A percentile compares a stretch with the other conserved stretches of the same genome.
These are phyloP conservation scores for Emesis furor DNA, from an alignment of 2,888 invertebrate genomes.

Conservation along the genomic window DNA sequence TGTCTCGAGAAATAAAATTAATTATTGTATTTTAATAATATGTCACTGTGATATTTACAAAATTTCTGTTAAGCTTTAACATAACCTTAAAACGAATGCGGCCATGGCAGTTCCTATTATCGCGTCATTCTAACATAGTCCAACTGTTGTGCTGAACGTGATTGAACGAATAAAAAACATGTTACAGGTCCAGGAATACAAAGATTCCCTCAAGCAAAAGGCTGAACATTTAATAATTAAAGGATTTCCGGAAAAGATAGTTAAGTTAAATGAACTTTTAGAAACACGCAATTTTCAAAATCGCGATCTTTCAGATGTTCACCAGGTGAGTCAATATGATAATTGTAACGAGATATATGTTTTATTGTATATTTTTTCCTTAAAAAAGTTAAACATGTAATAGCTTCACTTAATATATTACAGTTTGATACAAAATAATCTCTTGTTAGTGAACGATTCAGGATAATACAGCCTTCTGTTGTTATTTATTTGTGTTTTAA, in stretches of 20 bases:
- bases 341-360: not conserved
- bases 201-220: conserved; percentile 97
- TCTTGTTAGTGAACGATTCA: no score
- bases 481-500: no score
- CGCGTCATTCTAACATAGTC: conserved; percentile 22
- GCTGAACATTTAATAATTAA: conserved; percentile 97
- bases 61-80: conserved; percentile 20
- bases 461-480: no score
- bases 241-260: conserved; percentile 98
- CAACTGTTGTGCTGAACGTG: conserved; percentile 21
- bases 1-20: no score
- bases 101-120: conserved; percentile 29
- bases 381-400: not conserved
- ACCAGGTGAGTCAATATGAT: conserved; percentile 90
- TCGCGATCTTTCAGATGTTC: conserved; percentile 95
- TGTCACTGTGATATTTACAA: not conserved
- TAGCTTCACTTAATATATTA: no score
- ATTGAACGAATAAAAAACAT: conserved; percentile 31
- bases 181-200: conserved; percentile 97
- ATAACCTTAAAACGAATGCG: conserved; percentile 42
- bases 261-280: conserved; percentile 97
- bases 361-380: not conserved
- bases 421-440: no score
- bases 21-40: no score
- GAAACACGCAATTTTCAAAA: conserved; percentile 96